These are phyloP conservation scores for Equus przewalskii DNA, from an alignment of 2,113 vertebrate genomes.

Conservation along the genomic window DNA sequence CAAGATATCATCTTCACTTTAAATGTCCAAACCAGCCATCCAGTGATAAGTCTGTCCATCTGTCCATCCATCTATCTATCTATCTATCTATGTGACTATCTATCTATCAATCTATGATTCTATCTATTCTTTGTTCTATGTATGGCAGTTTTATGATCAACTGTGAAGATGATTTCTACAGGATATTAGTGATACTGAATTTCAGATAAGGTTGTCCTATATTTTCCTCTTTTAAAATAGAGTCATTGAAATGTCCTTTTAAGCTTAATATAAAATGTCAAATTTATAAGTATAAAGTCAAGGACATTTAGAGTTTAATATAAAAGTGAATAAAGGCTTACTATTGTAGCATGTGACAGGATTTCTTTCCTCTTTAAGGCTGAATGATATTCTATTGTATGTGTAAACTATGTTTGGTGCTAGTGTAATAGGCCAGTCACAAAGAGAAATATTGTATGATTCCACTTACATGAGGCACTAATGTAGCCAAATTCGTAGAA, in stretches of 20 bases:
- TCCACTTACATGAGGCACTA: background rate
- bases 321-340: slow-evolving; percentile 21
- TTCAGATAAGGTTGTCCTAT: background rate
- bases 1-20: background rate
- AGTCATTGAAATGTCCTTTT: background rate
- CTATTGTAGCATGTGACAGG: background rate
- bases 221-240: background rate
- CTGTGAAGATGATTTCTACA: background rate
- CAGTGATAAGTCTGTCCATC: background rate
- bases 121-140: background rate
- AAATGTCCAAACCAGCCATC: background rate
- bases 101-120: background rate
- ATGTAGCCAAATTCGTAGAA: background rate
- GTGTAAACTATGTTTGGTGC: background rate
- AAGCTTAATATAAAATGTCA: background rate
- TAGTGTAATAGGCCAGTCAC: background rate
- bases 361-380: background rate
- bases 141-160: background rate
- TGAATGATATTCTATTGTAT: background rate
- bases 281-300: slow-evolving; percentile 51
- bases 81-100: background rate
- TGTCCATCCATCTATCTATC: background rate
- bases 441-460: background rate
- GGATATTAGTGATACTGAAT: background rate
- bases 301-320: slow-evolving; percentile 52